Conservation (phyloP, 2,113 vertebrate species). For the Xenus cinereus region DNA sequence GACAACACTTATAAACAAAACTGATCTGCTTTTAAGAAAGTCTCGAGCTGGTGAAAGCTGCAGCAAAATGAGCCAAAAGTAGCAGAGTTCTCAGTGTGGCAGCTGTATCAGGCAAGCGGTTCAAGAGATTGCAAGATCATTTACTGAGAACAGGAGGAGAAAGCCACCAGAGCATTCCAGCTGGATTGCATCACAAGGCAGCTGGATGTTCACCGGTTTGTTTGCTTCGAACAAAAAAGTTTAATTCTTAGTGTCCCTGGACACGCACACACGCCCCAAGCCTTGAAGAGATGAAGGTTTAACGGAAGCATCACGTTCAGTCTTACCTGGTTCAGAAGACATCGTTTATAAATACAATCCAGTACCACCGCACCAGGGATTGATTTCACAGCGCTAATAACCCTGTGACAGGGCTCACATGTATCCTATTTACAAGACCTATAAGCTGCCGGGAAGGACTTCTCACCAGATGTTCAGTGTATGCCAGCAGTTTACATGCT, state of each 20-base stretch:
- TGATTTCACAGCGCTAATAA: not conserved
- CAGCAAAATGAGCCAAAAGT: not conserved
- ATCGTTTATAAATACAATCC: constrained; percentile 4
- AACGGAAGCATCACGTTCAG: not conserved
- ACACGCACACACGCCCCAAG: not conserved
- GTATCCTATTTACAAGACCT: not conserved
- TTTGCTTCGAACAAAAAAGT: not conserved
- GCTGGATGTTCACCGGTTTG: constrained; percentile 9
- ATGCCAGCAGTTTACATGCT: not conserved
- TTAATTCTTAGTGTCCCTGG: not conserved
- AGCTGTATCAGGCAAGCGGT: not conserved
- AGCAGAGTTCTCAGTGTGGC: not conserved
- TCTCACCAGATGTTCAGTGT: not conserved
- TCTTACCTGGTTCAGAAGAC: constrained; percentile 64
- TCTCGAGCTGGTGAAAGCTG: not conserved
- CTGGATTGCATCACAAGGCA: constrained; percentile 42
- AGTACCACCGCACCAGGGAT: not conserved
- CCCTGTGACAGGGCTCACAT: not conserved
- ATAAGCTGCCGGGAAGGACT: not conserved
- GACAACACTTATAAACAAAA: not conserved
- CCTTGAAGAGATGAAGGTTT: not conserved
- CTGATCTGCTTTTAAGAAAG: not conserved
- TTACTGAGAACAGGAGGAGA: not conserved
- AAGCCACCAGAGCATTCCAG: constrained; percentile 46
- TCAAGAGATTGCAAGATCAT: not conserved